Percentiles rank a stretch among this genome's conserved stretches.
Evolutionary conservation across 2,797 vertebrate genomes (phyloP).

Genomic region (Anomalospiza imberbis): DNA sequence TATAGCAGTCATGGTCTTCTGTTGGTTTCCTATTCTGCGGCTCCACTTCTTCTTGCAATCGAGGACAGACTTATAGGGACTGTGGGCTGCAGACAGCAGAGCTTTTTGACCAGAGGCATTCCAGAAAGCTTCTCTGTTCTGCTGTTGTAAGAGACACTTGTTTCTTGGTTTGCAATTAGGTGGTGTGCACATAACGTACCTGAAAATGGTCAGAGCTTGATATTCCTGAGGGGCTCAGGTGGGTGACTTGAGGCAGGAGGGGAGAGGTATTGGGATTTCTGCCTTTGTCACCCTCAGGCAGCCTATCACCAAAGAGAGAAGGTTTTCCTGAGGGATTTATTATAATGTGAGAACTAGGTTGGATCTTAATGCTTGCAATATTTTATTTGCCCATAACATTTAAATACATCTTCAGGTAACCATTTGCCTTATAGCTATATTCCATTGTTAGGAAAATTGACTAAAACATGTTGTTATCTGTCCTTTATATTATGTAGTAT

Average conservation of each 20-base stretch:
- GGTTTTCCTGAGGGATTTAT: slow-evolving; percentile 64
- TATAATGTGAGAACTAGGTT: slow-evolving; percentile 75
- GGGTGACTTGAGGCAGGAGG: neutral
- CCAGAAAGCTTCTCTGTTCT: neutral
- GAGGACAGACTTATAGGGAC: neutral
- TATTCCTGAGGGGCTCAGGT: neutral
- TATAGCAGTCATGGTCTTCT: neutral
- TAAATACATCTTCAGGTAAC: slow-evolving; percentile 92
- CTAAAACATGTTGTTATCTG: slow-evolving; percentile 79
- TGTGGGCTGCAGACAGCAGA: neutral
- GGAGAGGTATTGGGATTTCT: slow-evolving; percentile 35
- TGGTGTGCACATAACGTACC: neutral
- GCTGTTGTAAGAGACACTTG: neutral
- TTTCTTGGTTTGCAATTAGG: neutral
- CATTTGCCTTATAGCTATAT: slow-evolving; percentile 94
- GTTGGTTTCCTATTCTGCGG: neutral
- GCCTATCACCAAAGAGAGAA: slow-evolving; percentile 82
- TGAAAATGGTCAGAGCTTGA: neutral
- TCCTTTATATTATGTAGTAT: slow-evolving; percentile 82
- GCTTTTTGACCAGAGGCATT: neutral
- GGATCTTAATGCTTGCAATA: slow-evolving; percentile 81
- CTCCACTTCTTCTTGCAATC: slow-evolving; percentile 3
- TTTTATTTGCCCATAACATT: slow-evolving; percentile 83
- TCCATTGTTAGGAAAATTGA: slow-evolving; percentile 80
- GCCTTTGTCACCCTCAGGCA: slow-evolving; percentile 78